Evolutionary conservation across 2,888 invertebrate genomes (phyloP), one percentile per base, ranked within the genome.

Genomic region (Leptinotarsa haldemani): DNA sequence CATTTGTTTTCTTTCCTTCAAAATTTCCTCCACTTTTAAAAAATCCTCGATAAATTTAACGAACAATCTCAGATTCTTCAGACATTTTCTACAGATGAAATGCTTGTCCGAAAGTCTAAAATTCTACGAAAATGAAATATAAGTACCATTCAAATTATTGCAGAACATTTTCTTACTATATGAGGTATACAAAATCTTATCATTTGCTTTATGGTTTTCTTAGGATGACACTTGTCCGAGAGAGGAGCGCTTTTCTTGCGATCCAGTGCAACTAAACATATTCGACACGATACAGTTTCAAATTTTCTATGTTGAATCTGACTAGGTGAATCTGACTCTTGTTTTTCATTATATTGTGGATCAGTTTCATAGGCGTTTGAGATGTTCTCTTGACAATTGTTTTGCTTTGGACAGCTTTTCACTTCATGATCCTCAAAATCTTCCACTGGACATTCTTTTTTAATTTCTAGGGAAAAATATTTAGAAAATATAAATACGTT

Each of bases 121-220:
- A 4, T 20, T 46, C 67, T 67, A 22, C 22, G 18, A 66, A 22
- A 16, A 65, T 12, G 4, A 65, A 48, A 48, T 48, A 50, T 12
- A n/a, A 48, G n/a, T 25, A 66, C 3, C n/a, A 52, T 52, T 25
- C 13, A 52, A 66, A 50, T 7, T 20, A 22, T n/a, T 48, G n/a
- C 1, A 12, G 20, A n/a, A 9, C n/a, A 25, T 30, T 16, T 48
- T 30, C 67, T 53, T 40, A 67, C 67, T 30, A 15, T 53, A 12
- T 53, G 67, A 53, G 67, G 67, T 30, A 67, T 20, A 40, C 67
- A 67, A 18, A 67, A 67, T n/a, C 30, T 12, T n/a, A 67, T 53
- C 67, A 67, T 67, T 53, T 67, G 47, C 40, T 67, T 67, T 18
- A 67, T 67, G 18, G 67, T 67, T 53, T 53, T 53, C 30, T 67